phyloP scores from a whole-genome alignment of 2,797 vertebrate species.

The Steatocranus sp. region DNA sequence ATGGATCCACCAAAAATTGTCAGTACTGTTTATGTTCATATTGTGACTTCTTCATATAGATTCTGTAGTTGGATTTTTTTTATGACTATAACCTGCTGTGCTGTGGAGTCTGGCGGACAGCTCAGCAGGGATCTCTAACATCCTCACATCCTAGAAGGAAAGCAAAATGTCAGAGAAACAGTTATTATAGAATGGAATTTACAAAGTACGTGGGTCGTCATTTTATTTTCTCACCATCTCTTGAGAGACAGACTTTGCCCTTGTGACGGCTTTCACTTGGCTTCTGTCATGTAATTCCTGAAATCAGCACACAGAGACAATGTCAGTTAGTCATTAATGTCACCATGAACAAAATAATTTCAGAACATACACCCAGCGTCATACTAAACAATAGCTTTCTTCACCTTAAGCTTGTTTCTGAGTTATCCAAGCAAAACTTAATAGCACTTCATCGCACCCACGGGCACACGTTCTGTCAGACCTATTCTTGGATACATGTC shows the following conservation, averaged over 20 bases:
- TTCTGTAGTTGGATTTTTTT: not conserved
- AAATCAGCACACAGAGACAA: conserved; percentile 9
- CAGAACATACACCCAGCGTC: not conserved
- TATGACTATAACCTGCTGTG: conserved; percentile 71
- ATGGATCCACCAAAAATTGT: not conserved
- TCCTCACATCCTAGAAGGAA: conserved; percentile 80
- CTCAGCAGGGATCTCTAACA: conserved; percentile 91
- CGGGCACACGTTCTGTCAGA: not conserved
- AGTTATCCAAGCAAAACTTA: not conserved
- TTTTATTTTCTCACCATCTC: conserved; percentile 69
- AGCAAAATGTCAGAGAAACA: not conserved
- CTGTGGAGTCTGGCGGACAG: conserved; percentile 80
- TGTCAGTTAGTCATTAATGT: not conserved
- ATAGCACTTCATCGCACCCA: not conserved
- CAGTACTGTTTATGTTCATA: not conserved
- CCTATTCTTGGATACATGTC: conserved; percentile 66
- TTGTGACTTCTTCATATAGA: not conserved
- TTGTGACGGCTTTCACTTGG: conserved; percentile 37
- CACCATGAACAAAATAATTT: not conserved
- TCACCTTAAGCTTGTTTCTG: not conserved
- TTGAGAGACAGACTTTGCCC: conserved; percentile 28
- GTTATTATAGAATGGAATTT: not conserved
- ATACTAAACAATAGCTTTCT: not conserved
- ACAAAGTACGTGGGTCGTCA: not conserved
- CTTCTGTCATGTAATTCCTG: conserved; percentile 63